Percentiles rank a stretch among this genome's conserved stretches.
Evolutionary conservation across 2,113 vertebrate species (phyloP).

Genomic region (Podilymbus podiceps): DNA sequence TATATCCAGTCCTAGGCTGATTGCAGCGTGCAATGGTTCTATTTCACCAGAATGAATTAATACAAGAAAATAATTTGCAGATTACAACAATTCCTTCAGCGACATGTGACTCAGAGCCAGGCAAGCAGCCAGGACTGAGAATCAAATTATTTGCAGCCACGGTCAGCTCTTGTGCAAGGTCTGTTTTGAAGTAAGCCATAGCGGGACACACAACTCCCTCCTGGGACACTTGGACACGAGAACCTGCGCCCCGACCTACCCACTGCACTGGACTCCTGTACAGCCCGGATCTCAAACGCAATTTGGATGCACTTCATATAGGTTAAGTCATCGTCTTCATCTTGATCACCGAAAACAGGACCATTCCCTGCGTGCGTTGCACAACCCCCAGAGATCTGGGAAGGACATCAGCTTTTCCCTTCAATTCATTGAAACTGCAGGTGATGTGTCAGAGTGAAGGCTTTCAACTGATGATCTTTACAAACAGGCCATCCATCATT

Average conservation of each 20-base stretch:
- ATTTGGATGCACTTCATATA: not conserved
- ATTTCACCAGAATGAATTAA: constrained; percentile 39
- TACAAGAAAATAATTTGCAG: constrained; percentile 18
- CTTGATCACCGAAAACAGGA: not conserved
- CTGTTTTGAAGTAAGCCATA: not conserved
- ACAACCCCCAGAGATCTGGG: not conserved
- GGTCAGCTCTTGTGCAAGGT: not conserved
- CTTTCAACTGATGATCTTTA: not conserved
- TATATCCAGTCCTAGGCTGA: not conserved
- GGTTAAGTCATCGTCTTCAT: not conserved
- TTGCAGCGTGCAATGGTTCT: not conserved
- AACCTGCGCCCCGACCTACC: not conserved
- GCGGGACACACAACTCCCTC: not conserved
- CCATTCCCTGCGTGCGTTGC: not conserved
- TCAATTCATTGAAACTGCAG: not conserved
- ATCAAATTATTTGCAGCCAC: not conserved
- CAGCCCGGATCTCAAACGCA: not conserved
- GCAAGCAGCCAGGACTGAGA: not conserved
- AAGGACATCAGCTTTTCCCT: not conserved
- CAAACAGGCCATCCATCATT: constrained; percentile 49
- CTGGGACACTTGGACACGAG: not conserved
- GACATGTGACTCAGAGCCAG: not conserved
- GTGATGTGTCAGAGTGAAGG: not conserved
- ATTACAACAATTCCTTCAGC: constrained; percentile 3
- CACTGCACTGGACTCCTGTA: not conserved